Base-by-base conservation (phyloP, 2,888 invertebrate genomes). In the Eudasyphora cyanicolor region DNA sequence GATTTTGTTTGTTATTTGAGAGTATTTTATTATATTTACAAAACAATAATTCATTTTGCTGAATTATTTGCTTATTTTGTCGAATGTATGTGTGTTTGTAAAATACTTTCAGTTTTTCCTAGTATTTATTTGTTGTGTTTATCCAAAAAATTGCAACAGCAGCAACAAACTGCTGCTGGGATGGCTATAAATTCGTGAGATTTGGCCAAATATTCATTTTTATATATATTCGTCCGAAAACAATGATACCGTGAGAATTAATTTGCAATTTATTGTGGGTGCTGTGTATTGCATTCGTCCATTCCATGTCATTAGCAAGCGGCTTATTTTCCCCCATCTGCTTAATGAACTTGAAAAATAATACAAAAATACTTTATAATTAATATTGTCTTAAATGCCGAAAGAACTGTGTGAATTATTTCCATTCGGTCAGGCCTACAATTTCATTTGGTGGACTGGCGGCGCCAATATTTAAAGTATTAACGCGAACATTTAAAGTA, bases 271-370 rank as follows among this genome's bases (percentile, higher is more conserved):
- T 64, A 24, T 64, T 64, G 12, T 21, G 17, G 19, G 8, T 19
- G 21, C 19, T 8, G 12, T 5, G 19, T 19, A 42, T 42, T 38
- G 35, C 42, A 64, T 21, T 64, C 35, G 14, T 64, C 21, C n/a
- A n/a, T n/a, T n/a, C n/a, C n/a, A n/a, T n/a, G n/a, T 42, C 14
- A 42, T 42, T 21, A 42, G 27, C 21, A 64, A 64, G 64, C 17
- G 64, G 64, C 21, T 62, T 62, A 19, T 62, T 19, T 17, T 38
- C 1, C 17, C n/a, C 17, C 27, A 27, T 32, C 32, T 62, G 35
- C 17, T 62, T 24, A 62, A 62, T 62, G 62, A 62, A 62, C 62
- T 62, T 38, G 62, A 62, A 62, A 62, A 8, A 32, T n/a, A 32
- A 32, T 6, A 32, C 32, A 32, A 32, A 32, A 4, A 32, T 32